Evolutionary conservation across 2,888 invertebrate genomes (phyloP), one percentile per base, ranked within the genome.

Genomic region (Dione vanillae): DNA sequence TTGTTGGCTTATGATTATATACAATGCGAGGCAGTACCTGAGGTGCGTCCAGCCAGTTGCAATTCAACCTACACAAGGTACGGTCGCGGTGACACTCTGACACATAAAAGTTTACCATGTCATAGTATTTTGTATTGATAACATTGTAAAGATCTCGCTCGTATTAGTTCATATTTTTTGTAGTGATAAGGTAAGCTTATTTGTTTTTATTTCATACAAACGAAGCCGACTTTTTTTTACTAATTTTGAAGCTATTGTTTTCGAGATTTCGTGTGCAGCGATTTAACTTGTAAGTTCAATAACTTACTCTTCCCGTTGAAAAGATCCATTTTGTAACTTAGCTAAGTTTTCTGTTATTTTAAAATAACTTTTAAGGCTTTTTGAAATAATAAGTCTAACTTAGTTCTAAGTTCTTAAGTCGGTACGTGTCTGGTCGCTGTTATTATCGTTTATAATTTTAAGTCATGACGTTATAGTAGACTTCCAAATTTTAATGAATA

Each of bases 21-120:
- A n/a, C n/a, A n/a, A 85, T 86, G 85, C 89, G 87, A 88, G 90
- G 37, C 49, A 90, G 88, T 85, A 90, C 89, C 90, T 88, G 88
- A 79, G 86, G 81, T 82, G 77, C 83, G 79, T 80, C 83, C 83
- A 79, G 80, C 76, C 84, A 91, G 91, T 92, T 80, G 85, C 87
- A 84, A 82, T 80, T 83, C 85, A 84, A 86, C 80, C 82, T 83
- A 76, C 75, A 84, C 75, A 76, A 75, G 78, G 80, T 76, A 72
- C 78, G 82, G 84, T 80, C 78, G 64, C 5, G 37, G 37, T 49
- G 16, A 14, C 2, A n/a, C 9, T 16, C 49, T 45, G 27, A 61
- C 37, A 7, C 0, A n/a, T 5, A 45, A 61, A 45, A 61, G 61
- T 61, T 61, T 27, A 61, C 16, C 35, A 45, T 61, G 61, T 61